A percentile compares a stretch with the other conserved stretches of the same genome.
phyloP scores from a whole-genome alignment of 2,888 invertebrate species.

The Lysandra coridon region DNA sequence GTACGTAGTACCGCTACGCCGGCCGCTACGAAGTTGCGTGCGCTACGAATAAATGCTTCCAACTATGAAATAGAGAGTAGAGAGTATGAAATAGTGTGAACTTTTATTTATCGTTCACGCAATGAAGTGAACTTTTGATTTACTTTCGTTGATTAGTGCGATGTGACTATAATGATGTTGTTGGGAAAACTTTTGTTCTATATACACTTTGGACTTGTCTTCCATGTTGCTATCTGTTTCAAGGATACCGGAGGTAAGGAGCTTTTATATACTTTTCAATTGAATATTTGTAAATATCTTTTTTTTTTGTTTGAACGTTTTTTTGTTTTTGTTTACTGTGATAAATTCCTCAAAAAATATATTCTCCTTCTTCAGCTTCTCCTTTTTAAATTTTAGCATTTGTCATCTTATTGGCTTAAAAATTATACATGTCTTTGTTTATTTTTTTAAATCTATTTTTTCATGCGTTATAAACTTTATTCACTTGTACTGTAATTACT shows the following conservation, averaged over 20 bases:
- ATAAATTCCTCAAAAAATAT: too few relatives aligned
- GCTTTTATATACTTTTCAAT: background rate
- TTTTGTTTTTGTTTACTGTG: too few relatives aligned
- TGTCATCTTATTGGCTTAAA: too few relatives aligned
- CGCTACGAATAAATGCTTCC: slow-evolving; percentile 42
- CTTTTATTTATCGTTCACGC: slow-evolving; percentile 34
- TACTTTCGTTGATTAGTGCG: slow-evolving; percentile 48
- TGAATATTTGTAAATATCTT: background rate
- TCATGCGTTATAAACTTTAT: too few relatives aligned
- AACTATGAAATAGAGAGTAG: slow-evolving; percentile 26
- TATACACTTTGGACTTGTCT: slow-evolving; percentile 77
- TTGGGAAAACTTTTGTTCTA: slow-evolving; percentile 76
- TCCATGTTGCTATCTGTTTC: slow-evolving; percentile 78
- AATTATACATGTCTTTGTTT: too few relatives aligned
- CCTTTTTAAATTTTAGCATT: too few relatives aligned
- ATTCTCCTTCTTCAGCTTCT: too few relatives aligned
- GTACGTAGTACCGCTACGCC: slow-evolving; percentile 63
- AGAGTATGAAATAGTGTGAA: slow-evolving; percentile 34
- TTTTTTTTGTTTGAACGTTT: background rate
- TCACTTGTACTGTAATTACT: too few relatives aligned
- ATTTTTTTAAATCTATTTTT: too few relatives aligned
- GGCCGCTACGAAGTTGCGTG: slow-evolving; percentile 54
- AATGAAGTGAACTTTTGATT: slow-evolving; percentile 39
- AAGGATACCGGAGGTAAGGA: slow-evolving; percentile 74
- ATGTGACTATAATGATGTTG: slow-evolving; percentile 77